Percentiles rank a stretch among this genome's conserved stretches.
These are phyloP conservation scores for Leptosomus discolor DNA, from an alignment of 2,113 vertebrate species.

Conservation along the genomic window DNA sequence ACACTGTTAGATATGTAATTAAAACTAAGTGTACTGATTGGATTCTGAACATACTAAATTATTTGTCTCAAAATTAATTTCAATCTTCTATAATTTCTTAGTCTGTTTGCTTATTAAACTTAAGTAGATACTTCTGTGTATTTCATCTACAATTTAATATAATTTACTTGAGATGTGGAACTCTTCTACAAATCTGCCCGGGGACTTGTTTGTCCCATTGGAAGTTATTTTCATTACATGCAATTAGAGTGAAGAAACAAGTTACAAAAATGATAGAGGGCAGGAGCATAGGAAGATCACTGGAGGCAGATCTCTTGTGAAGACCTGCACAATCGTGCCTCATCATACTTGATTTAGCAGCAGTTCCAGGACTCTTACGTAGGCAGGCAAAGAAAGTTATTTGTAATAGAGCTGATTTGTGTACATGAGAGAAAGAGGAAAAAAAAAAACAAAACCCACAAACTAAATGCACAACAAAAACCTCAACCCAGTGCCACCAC, in stretches of 20 bases:
- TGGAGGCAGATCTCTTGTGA: background rate
- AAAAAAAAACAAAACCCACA: background rate
- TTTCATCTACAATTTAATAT: background rate
- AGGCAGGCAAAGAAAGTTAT: background rate
- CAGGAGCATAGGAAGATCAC: background rate
- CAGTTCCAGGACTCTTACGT: background rate
- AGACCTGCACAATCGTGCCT: fast-evolving
- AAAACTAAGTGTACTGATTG: background rate
- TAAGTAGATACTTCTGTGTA: background rate
- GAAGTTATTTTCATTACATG: background rate
- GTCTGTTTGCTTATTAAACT: background rate
- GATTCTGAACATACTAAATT: background rate
- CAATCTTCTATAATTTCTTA: background rate
- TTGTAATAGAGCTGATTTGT: background rate
- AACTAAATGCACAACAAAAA: too few relatives aligned
- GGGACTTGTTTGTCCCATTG: background rate
- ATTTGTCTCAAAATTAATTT: background rate
- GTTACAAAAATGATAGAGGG: background rate
- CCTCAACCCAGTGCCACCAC: background rate
- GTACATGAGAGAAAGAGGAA: background rate
- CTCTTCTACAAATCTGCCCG: background rate
- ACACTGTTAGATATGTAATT: background rate
- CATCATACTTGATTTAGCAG: fast-evolving
- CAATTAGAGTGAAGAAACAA: background rate
- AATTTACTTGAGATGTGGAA: background rate